A percentile compares a stretch with the other conserved stretches of the same genome.
Evolutionary conservation across 2,888 invertebrate genomes (phyloP).

Genomic region (Parnassius smintheus): DNA sequence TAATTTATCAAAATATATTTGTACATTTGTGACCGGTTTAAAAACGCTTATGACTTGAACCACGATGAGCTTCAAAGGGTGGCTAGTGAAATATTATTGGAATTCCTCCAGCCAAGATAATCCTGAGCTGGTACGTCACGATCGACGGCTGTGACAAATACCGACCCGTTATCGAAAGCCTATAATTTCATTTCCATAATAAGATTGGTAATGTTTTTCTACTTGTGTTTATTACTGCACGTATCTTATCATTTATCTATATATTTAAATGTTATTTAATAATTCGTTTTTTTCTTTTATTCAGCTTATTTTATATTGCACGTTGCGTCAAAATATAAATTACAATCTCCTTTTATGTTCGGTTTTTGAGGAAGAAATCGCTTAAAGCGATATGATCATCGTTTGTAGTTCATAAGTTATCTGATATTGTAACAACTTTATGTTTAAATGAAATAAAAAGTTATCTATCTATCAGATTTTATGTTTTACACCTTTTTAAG

Average conservation of each 20-base stretch:
- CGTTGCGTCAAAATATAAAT: too few relatives aligned
- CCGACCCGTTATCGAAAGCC: conserved; percentile 44
- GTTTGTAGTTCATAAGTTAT: too few relatives aligned
- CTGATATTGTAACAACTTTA: too few relatives aligned
- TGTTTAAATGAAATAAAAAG: too few relatives aligned
- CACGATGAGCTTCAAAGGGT: conserved; percentile 34
- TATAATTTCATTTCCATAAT: conserved; percentile 30
- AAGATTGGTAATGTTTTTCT: conserved; percentile 4
- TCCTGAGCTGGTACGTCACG: conserved; percentile 49
- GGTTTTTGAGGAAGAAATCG: too few relatives aligned
- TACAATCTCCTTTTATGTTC: too few relatives aligned
- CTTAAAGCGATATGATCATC: too few relatives aligned
- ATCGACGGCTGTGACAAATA: conserved; percentile 50
- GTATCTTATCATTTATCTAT: neutral
- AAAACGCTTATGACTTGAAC: conserved; percentile 34
- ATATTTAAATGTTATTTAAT: too few relatives aligned
- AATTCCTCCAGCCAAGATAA: conserved; percentile 67
- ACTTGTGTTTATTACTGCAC: neutral
- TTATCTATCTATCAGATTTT: too few relatives aligned
- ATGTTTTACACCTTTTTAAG: too few relatives aligned
- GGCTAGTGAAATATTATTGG: conserved; percentile 71
- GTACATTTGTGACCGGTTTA: neutral
- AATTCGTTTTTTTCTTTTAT: too few relatives aligned
- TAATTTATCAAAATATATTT: neutral
- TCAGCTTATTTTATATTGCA: too few relatives aligned